Evolutionary conservation across 1,140 invertebrate genomes (phyloP), one percentile per base, ranked within the genome.

Genomic region (Oreohelix idahoensis): DNA sequence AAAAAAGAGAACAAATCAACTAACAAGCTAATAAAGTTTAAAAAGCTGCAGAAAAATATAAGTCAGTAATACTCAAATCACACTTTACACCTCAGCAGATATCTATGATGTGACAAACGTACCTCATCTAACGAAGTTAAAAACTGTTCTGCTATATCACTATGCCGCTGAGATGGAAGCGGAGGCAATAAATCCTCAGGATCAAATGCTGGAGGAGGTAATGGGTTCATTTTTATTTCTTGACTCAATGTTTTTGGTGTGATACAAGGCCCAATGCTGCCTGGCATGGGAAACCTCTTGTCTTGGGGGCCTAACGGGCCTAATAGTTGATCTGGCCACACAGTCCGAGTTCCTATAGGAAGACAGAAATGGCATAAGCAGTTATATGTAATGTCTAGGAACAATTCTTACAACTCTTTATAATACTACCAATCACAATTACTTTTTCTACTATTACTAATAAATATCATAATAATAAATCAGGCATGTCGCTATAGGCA

Each of bases 261-360:
- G 20, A 36, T n/a, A 39, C 71, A 58, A 0, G 71, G 70, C 15
- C 80, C 96, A 0, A 95, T 93, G 66, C 94, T 94, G 73, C 96
- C 95, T 58, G 95, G 96, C 58, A 96, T 90, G 84, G 95, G 95
- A 90, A 96, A 95, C 66, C 95, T 92, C 84, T 94, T 94, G 71
- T 95, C 95, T 74, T 93, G 91, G 0, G 94, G 94, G 45, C 94
- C 94, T 38, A 96, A 88, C 35, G 87, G 89, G 32, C 90, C 90
- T 11, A 91, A 79, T 17, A 87, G 85, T 29, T 83, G 83, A 77
- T 89, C 87, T n/a, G 87, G 87, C 86, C 86, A 87, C 8, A 32
- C 74, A 74, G 20, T 82, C 87, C 87, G 63, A 26, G 83, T 53
- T 20, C 49, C 32, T 70, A 26, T 32, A 49, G 5, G 29, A 66